Conservation (phyloP, 1,140 invertebrate genomes). For the Catajapyx aquilonaris region DNA sequence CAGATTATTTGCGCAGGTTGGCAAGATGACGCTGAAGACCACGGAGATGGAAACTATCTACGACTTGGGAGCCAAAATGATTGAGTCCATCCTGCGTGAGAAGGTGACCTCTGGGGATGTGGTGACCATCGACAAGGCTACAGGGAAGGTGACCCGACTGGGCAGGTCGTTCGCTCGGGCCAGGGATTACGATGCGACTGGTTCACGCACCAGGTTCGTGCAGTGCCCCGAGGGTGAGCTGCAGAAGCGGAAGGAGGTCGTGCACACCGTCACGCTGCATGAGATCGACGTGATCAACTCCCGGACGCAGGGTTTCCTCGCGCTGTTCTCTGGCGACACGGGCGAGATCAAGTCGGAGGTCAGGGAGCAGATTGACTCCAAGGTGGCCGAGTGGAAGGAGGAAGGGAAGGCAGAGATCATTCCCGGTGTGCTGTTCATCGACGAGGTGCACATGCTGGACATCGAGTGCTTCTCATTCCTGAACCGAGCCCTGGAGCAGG, state of each 20-base stretch:
- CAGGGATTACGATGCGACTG: constrained; percentile 93
- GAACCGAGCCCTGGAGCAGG: constrained; percentile 87
- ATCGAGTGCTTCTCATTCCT: constrained; percentile 97
- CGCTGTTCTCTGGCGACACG: constrained; percentile 92
- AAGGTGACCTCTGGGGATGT: constrained; percentile 93
- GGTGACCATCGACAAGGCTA: constrained; percentile 93
- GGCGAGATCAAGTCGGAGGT: constrained; percentile 98
- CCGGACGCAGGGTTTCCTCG: constrained; percentile 88
- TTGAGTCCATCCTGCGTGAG: constrained; percentile 90
- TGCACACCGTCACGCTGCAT: constrained; percentile 95
- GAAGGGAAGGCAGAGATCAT: constrained; percentile 98
- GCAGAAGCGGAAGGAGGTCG: constrained; percentile 96
- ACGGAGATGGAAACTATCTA: constrained; percentile 99
- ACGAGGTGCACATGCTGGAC: constrained; percentile 93
- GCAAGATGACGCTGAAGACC: constrained; percentile 91
- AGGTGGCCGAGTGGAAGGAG: constrained; percentile 95
- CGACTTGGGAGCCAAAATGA: constrained; percentile 96
- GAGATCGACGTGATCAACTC: constrained; percentile 98
- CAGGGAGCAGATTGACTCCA: constrained; percentile 94
- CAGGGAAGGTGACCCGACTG: constrained; percentile 86
- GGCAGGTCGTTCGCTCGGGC: constrained; percentile 89
- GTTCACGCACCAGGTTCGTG: constrained; percentile 81
- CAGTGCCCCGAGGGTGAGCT: constrained; percentile 97
- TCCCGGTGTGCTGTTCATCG: constrained; percentile 82
- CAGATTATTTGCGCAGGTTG: too few relatives aligned